Evolutionary conservation across 2,797 vertebrate species (phyloP), one percentile per base, ranked within the genome.

Genomic region (Danio kyathit): DNA sequence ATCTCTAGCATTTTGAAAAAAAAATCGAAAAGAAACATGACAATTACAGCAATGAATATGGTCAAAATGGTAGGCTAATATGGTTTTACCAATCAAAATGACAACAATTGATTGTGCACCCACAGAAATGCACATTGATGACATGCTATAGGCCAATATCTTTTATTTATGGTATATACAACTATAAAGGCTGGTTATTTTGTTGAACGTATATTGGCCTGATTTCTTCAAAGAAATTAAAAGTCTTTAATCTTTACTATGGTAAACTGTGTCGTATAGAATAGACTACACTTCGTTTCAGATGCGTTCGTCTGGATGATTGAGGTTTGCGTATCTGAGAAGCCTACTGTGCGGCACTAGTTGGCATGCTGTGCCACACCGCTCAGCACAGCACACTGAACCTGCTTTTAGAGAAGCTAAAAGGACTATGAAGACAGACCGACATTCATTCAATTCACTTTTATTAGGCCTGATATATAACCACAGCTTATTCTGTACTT

Each of bases 301-400:
- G n/a, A 43, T 9, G 21, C 17, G 61, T 65, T 65, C 60, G 44
- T 54, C 40, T 29, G 61, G 38, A 56, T 16, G 17, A 67, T 29
- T 16, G 54, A 46, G 41, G 13, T 66, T 70, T 52, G 14, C 10
- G 5, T 10, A 76, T 56, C 21, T 57, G 54, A 70, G 66, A 70
- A 70, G 21, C 49, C 41, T 60, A 74, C 54, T 67, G 19, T 66
- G 51, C 14, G 57, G 46, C n/a, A 66, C 21, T 38, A 76, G 40
- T 38, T 77, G 51, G 16, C 63, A 77, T 67, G 41, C 51, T 57
- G 75, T 5, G 19, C 51, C 52, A 77, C 41, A 67, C 51, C 41
- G 11, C 49, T 74, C 19, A 46, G 12, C 40, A 11, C 14, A 52
- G 46, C 7, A 48, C 19, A n/a, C 40, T 52, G 19, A 48, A 21